phyloP scores from a whole-genome alignment of 2,113 vertebrate genomes.

The Nothocercus nigrocapillus region DNA sequence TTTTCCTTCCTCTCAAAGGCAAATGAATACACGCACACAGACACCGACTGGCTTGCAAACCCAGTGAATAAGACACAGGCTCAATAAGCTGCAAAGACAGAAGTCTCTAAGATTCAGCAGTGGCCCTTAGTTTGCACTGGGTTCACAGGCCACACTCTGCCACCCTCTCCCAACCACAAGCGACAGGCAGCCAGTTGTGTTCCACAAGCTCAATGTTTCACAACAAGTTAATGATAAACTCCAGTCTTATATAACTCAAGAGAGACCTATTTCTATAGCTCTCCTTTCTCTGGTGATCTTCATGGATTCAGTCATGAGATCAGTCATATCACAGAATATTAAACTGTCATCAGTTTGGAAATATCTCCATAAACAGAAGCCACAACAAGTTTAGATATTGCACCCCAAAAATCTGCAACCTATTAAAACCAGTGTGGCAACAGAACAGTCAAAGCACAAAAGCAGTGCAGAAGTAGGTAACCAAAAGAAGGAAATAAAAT shows the following conservation, averaged over 20 bases:
- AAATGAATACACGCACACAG: not conserved
- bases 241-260: not conserved
- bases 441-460: not conserved
- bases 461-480: not conserved
- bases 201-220: not conserved
- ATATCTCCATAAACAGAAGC: conserved; percentile 1
- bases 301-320: not conserved
- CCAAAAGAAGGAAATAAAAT: not conserved
- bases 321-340: not conserved
- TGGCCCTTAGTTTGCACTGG: not conserved
- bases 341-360: not conserved
- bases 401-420: not conserved
- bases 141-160: not conserved
- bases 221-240: not conserved
- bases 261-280: not conserved
- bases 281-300: not conserved
- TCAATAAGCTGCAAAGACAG: not conserved
- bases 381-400: not conserved
- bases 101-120: not conserved
- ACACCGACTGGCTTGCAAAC: not conserved
- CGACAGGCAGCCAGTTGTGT: not conserved
- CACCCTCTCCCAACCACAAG: not conserved
- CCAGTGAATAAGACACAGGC: not conserved
- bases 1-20: not conserved
- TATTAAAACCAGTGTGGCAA: not conserved